Evolutionary conservation across 1,140 invertebrate genomes (phyloP), one percentile per base, ranked within the genome.

Genomic region (Halyomorpha halys): DNA sequence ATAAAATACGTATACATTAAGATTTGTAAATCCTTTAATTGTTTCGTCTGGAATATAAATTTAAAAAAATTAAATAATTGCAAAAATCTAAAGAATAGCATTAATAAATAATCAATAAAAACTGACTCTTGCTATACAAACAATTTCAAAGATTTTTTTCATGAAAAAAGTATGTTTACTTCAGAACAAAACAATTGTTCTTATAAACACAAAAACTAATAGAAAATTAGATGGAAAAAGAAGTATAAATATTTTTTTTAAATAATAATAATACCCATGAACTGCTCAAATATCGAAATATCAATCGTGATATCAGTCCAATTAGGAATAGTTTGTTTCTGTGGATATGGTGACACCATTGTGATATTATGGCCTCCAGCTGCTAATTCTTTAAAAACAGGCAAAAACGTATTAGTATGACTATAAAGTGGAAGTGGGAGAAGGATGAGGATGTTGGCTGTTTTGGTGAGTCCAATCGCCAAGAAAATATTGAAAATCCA

Each of bases 351-450:
- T 18, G 45, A 44, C 11, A 63, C 27, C 45, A 63, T 53, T 6
- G 64, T 65, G 15, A 65, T 15, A 30, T 65, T 61, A 56, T 65
- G 64, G 4, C 64, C 64, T 44, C 60, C n/a, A 9, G 16, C 18
- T 9, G 60, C 64, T 23, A 65, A 30, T 19, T 61, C 64, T n/a
- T 61, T 49, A 18, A 65, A 44, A 2, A 62, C 14, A 5, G 60
- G 59, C 18, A 61, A 53, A 45, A 62, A 65, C 3, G 64, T 53
- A 21, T 39, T n/a, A 2, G 47, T 62, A 23, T 65, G 64, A 27
- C 64, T 65, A 23, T 27, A 30, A 9, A 61, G 53, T 13, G 59
- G 59, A 15, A 61, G 27, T 2, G 64, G 64, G 2, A 65, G 21
- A 19, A 65, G 8, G 8, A 59, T 60, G 2, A 65, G 39, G n/a